Evolutionary conservation across 2,113 vertebrate species (phyloP), one percentile per base, ranked within the genome.

Genomic region (Calonectris borealis): DNA sequence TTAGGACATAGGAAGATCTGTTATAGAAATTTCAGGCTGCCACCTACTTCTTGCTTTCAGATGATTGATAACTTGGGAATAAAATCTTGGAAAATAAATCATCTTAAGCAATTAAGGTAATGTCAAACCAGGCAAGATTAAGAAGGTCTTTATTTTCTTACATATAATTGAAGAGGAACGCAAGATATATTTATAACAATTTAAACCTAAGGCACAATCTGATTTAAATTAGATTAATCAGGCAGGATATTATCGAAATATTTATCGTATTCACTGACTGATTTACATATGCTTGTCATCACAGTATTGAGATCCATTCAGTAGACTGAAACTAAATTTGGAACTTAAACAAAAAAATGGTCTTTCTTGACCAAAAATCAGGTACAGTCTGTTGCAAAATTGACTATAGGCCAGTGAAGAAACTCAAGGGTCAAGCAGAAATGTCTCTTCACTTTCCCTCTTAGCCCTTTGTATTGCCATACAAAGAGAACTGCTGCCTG

Each of bases 31-130:
- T 83, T 89, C 87, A 92, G 88, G 75, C 94, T 95, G 93, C 58
- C 93, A 93, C 72, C 78, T 38, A 52, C 75, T 94, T 55, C 86
- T 95, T 85, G 70, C 93, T 94, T 87, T 54, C 69, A 60, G 77
- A 87, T 93, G 93, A 96, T 96, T 97, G 96, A 96, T 91, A 96
- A 71, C 34, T 95, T 78, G 21, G 70, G 81, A 90, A 76, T 66
- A 90, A 97, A 93, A 96, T 85, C 86, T 75, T 65, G 69, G 82
- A 77, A 18, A 79, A 97, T 93, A 94, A 96, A 97, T 94, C 95
- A 90, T 95, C 76, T 68, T 90, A 90, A 96, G 76, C 69, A 97
- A 89, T 94, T 95, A 96, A 91, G 48, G 48, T 80, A 80, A 86
- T 80, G 89, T 86, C 83, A 95, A 88, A 88, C 57, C 44, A 92